phyloP scores from a whole-genome alignment of 1,140 invertebrate species.

The Drosophila tsacasi region DNA sequence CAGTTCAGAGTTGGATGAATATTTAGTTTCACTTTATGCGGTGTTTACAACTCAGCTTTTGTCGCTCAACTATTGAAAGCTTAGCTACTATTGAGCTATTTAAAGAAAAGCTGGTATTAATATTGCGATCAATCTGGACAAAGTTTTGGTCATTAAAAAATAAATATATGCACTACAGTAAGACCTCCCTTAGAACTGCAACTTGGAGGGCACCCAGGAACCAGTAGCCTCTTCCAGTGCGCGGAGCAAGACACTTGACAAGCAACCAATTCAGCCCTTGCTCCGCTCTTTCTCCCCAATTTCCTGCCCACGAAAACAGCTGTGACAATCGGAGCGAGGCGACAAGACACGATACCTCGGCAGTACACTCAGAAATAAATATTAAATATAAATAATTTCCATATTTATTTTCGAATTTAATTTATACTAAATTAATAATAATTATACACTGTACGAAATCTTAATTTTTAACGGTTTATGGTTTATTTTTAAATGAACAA shows the following conservation, averaged over 20 bases:
- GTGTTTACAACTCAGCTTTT: constrained; percentile 43
- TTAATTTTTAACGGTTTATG: background rate
- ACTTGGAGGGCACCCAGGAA: constrained; percentile 33
- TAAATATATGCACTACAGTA: constrained; percentile 79
- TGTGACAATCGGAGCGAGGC: constrained; percentile 61
- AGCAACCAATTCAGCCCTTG: constrained; percentile 31
- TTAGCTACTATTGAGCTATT: too few species aligned
- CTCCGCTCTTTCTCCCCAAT: background rate
- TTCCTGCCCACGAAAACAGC: constrained; percentile 44
- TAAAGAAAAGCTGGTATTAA: too few species aligned
- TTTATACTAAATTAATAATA: background rate
- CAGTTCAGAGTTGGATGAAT: background rate
- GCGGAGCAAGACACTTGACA: constrained; percentile 52
- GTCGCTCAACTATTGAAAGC: constrained; percentile 43
- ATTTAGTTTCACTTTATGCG: constrained; percentile 25
- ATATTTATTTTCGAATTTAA: background rate
- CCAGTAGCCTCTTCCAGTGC: constrained; percentile 31
- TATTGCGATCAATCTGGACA: too few species aligned
- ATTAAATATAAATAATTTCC: background rate
- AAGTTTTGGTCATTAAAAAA: constrained; percentile 28
- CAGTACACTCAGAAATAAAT: constrained; percentile 5
- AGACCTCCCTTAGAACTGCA: background rate
- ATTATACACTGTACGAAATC: background rate
- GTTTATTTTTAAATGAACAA: background rate
- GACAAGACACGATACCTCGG: constrained; percentile 24